Conservation (phyloP, 2,888 invertebrate species). For the Dysmachus trigonus region DNA sequence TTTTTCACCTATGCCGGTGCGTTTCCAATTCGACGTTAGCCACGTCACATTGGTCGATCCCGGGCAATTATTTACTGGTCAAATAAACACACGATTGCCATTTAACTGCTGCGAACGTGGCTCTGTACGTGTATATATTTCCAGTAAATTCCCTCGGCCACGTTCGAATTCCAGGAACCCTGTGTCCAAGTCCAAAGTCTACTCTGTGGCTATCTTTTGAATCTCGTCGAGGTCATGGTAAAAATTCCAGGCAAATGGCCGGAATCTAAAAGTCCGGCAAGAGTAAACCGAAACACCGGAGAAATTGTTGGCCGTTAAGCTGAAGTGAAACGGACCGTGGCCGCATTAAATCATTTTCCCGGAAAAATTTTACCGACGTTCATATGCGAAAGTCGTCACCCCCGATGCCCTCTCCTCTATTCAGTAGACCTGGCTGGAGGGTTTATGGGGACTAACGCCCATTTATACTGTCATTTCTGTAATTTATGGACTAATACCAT, state of each 20-base stretch:
- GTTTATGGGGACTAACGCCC: constrained; percentile 36
- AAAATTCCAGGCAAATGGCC: constrained; percentile 36
- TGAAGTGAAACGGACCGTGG: constrained; percentile 24
- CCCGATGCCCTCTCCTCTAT: neutral
- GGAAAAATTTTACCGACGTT: constrained; percentile 33
- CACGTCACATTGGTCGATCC: constrained; percentile 33
- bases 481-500: constrained; percentile 49
- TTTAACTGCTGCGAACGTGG: constrained; percentile 35
- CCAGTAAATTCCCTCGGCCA: neutral
- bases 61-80: constrained; percentile 45
- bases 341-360: constrained; percentile 47
- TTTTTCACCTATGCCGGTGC: neutral
- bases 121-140: neutral
- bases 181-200: neutral
- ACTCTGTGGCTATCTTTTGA: constrained; percentile 14
- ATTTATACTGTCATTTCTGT: constrained; percentile 45
- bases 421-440: neutral
- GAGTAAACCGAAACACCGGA: neutral
- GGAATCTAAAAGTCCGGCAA: constrained; percentile 12
- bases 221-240: constrained; percentile 28
- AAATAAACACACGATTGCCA: constrained; percentile 43
- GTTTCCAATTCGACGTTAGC: neutral
- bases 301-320: constrained; percentile 33
- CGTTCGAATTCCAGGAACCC: neutral
- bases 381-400: neutral